Conservation (phyloP, 2,888 invertebrate genomes). For the Tetranychus truncatus region DNA sequence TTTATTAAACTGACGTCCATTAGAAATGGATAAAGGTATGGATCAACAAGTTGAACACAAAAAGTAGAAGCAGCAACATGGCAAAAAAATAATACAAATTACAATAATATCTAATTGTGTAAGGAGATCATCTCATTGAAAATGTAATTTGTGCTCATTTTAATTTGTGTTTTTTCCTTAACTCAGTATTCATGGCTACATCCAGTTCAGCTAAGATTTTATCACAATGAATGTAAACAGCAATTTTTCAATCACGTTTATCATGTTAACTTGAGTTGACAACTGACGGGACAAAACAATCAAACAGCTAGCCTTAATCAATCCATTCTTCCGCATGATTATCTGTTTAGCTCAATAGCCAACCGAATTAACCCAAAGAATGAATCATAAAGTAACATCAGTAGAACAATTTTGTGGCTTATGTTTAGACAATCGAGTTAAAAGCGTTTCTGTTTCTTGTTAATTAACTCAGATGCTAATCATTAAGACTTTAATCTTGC, state of each 20-base stretch:
- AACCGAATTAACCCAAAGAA: not conserved
- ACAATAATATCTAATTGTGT: not conserved
- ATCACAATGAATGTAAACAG: not conserved
- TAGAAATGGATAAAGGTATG: not conserved
- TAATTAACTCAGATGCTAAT: too few relatives aligned
- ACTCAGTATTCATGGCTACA: not conserved
- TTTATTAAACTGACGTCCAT: not conserved
- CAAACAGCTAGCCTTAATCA: not conserved
- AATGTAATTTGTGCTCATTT: not conserved
- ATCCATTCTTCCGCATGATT: not conserved
- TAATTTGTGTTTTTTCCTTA: not conserved
- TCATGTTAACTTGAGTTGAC: not conserved
- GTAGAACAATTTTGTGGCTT: not conserved
- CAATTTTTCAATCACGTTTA: not conserved
- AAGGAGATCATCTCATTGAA: not conserved
- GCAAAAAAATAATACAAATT: too few relatives aligned
- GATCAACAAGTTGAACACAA: too few relatives aligned
- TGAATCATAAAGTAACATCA: not conserved
- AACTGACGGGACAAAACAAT: not conserved
- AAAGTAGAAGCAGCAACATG: too few relatives aligned
- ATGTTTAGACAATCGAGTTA: too few relatives aligned
- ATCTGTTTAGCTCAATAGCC: not conserved
- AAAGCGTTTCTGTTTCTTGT: too few relatives aligned
- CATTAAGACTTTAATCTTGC: too few relatives aligned
- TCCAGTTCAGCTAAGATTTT: not conserved